Conservation (phyloP, 2,888 invertebrate genomes). For the Agonopterix heracliana region DNA sequence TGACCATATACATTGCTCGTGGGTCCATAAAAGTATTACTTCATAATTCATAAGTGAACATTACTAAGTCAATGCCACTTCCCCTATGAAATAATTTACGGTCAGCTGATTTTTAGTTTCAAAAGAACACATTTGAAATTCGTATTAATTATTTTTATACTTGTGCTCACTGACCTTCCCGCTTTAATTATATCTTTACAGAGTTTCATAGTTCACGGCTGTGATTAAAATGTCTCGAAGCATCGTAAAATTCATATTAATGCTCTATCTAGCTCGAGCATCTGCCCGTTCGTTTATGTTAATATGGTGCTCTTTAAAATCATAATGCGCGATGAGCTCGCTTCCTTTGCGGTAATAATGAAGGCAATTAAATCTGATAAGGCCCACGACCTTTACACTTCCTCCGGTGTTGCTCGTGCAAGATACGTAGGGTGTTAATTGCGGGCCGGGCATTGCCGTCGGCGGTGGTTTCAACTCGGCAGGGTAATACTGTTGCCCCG, state of each 20-base stretch:
- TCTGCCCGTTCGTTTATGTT: slow-evolving; percentile 59
- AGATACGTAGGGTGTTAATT: slow-evolving; percentile 55
- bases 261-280: slow-evolving; percentile 42
- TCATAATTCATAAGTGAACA: slow-evolving; percentile 24
- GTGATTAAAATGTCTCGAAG: slow-evolving; percentile 64
- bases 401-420: slow-evolving; percentile 43
- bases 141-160: slow-evolving; percentile 64
- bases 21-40: slow-evolving; percentile 27
- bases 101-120: slow-evolving; percentile 64
- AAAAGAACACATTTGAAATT: slow-evolving; percentile 64
- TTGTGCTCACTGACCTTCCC: slow-evolving; percentile 72
- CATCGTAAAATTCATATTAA: slow-evolving; percentile 53
- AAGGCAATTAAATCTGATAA: slow-evolving; percentile 68
- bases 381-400: slow-evolving; percentile 69
- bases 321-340: slow-evolving; percentile 59
- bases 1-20: background rate
- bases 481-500: slow-evolving; percentile 43
- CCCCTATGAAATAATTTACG: slow-evolving; percentile 71
- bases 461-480: slow-evolving; percentile 34
- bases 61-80: slow-evolving; percentile 58
- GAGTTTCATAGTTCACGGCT: slow-evolving; percentile 73
- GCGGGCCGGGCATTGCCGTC: slow-evolving; percentile 22
- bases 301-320: slow-evolving; percentile 61
- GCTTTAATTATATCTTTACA: slow-evolving; percentile 61
- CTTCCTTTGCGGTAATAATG: slow-evolving; percentile 62